A percentile compares a stretch with the other conserved stretches of the same genome.
These are phyloP conservation scores for Acleris laterana DNA, from an alignment of 2,888 invertebrate genomes.

Conservation along the genomic window DNA sequence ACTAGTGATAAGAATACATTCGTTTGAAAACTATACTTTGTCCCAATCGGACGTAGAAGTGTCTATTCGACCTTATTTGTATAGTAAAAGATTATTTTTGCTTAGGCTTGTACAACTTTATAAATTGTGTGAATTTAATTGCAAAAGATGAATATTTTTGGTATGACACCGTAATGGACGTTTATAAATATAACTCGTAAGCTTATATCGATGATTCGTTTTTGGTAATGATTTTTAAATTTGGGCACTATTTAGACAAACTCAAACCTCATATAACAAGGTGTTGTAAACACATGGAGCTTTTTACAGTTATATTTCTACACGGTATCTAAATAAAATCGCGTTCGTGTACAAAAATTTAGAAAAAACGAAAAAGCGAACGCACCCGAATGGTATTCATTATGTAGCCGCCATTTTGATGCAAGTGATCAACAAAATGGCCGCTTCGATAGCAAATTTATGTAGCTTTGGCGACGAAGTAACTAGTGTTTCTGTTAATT, in stretches of 20 bases:
- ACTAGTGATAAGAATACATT: slow-evolving; percentile 62
- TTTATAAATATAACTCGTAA: slow-evolving; percentile 45
- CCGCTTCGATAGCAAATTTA: slow-evolving; percentile 38
- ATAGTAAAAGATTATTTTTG: slow-evolving; percentile 81
- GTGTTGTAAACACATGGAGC: slow-evolving; percentile 79
- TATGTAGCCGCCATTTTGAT: slow-evolving; percentile 38
- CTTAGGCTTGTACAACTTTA: slow-evolving; percentile 78
- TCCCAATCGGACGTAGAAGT: slow-evolving; percentile 53
- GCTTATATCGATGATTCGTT: slow-evolving; percentile 18
- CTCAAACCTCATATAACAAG: slow-evolving; percentile 68
- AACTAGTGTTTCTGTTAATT: slow-evolving; percentile 25
- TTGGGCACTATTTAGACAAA: slow-evolving; percentile 20
- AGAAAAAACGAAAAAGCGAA: slow-evolving; percentile 41
- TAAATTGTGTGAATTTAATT: slow-evolving; percentile 65
- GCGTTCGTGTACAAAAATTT: slow-evolving; percentile 41
- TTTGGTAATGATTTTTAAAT: slow-evolving; percentile 19
- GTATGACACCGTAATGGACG: slow-evolving; percentile 73
- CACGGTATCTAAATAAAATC: slow-evolving; percentile 50
- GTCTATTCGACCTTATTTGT: slow-evolving; percentile 59
- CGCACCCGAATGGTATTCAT: slow-evolving; percentile 40
- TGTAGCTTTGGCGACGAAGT: slow-evolving; percentile 26
- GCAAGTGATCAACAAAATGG: slow-evolving; percentile 49
- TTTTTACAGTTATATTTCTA: slow-evolving; percentile 70
- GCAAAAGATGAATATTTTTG: slow-evolving; percentile 80
- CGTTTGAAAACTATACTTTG: slow-evolving; percentile 48